Evolutionary conservation across 2,797 vertebrate genomes (phyloP), one percentile per base, ranked within the genome.

Genomic region (Anguilla anguilla): DNA sequence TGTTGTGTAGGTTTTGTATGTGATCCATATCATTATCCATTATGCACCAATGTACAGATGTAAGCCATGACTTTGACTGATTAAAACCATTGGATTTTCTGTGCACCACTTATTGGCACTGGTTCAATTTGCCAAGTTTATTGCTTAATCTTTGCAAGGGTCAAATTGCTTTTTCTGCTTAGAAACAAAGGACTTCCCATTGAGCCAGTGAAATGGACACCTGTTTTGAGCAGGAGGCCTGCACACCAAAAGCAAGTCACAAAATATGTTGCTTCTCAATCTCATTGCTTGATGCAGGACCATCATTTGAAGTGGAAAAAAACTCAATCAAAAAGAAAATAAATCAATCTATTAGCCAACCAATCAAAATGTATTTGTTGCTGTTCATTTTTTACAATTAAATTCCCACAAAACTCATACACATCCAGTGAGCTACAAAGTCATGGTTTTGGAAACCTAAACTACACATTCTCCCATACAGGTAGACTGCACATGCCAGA

Each of bases 61-160:
- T 49, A 22, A 82, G 46, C 43, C 43, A 82, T 15, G 79, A 49
- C 79, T 51, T 82, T 82, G 79, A 82, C 43, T 51, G 79, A 82
- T 82, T 82, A 82, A 82, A 82, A 9, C 79, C 46, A 82, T 82
- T 82, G 79, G 79, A 82, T 82, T 82, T 82, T 82, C 43, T 51
- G 79, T 82, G 79, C 22, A 11, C 19, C 46, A 25, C 43, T 51
- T 82, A n/a, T n/a, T 82, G 79, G 79, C 79, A 51, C 22, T 81
- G 77, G 77, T 81, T 81, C 77, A 81, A 81, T 81, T 81, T 82
- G 79, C 43, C 79, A 82, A n/a, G 79, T 82, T 82, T 46, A 82
- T 82, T 82, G 79, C 79, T 82, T 82, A 82, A 51, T 82, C 79
- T 82, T 82, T 82, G 79, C 46, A 82, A 82, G 46, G 79, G 79